Conservation (phyloP, 2,797 vertebrate species). For the Phyllotis vaccarum region DNA sequence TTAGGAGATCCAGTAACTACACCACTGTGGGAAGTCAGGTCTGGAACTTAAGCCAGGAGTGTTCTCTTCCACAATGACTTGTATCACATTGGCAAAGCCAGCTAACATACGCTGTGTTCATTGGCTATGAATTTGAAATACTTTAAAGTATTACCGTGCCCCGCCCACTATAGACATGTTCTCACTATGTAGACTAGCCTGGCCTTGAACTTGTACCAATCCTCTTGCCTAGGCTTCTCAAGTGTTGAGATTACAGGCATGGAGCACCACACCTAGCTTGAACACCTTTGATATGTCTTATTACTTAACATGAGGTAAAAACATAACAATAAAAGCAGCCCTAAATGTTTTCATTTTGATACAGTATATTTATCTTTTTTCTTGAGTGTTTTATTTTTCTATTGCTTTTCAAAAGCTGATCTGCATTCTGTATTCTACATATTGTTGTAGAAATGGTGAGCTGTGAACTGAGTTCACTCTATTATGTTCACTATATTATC, state of each 20-base stretch:
- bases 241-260: neutral
- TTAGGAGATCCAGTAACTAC: too few species aligned
- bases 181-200: neutral
- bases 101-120: neutral
- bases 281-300: slow-evolving; percentile 41
- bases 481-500: slow-evolving; percentile 79
- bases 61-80: neutral
- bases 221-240: neutral
- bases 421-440: slow-evolving; percentile 31
- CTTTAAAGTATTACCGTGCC: neutral
- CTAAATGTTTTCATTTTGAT: slow-evolving; percentile 40
- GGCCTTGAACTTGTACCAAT: too few species aligned
- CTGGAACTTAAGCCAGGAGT: neutral
- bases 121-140: slow-evolving; percentile 42
- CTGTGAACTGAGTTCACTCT: slow-evolving; percentile 76
- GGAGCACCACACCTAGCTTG: too few species aligned
- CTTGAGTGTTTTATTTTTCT: neutral
- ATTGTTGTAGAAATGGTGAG: slow-evolving; percentile 71
- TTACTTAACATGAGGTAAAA: slow-evolving; percentile 36
- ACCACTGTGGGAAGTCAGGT: neutral
- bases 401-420: neutral
- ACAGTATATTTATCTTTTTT: slow-evolving; percentile 44
- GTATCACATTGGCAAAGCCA: neutral
- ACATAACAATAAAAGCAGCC: neutral
- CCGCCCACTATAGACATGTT: too few species aligned